Evolutionary conservation across 2,113 vertebrate genomes (phyloP), one percentile per base, ranked within the genome.

Genomic region (Bujurquina vittata): DNA sequence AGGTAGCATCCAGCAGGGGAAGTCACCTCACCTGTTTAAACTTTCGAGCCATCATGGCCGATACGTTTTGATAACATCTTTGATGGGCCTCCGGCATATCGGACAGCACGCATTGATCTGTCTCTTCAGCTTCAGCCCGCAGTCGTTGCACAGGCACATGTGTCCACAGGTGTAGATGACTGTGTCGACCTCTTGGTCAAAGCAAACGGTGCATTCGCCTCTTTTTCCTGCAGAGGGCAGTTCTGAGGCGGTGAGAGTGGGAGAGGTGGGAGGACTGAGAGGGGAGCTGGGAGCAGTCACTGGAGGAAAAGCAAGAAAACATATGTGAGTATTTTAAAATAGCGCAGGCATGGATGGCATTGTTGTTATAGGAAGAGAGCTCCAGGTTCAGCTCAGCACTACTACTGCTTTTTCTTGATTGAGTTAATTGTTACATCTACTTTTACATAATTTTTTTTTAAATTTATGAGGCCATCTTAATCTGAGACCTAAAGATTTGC

Each of bases 121-220:
- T 87, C 96, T 97, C 95, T 97, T 97, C 91, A 99, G 96, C 92
- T 97, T 98, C 92, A 97, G 96, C 87, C 98, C 98, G 0, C 98
- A 99, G 95, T 97, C 96, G 85, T 97, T 96, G 92, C 98, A 99
- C 91, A 99, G 96, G 93, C 98, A 99, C 98, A 99, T 99, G 96
- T 99, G 98, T 94, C 98, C 98, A 3, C 98, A 99, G 1, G 98
- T 99, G 95, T 99, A 99, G 96, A 99, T 99, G 87, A 99, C 98
- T 0, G 98, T 98, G 95, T 99, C 98, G 90, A 99, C 98, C 84
- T 99, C 98, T 43, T 97, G 97, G 89, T 99, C 98, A 29, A 99
- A 99, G 94, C 98, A 99, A 61, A 99, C 96, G 0, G 97, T 97
- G 92, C 98, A 99, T 84, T 99, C 98, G 73, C 97, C 96, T 0